Percentiles rank a stretch among this genome's conserved stretches.
Evolutionary conservation across 2,888 invertebrate genomes (phyloP).

Genomic region (Hoplodrina blanda): DNA sequence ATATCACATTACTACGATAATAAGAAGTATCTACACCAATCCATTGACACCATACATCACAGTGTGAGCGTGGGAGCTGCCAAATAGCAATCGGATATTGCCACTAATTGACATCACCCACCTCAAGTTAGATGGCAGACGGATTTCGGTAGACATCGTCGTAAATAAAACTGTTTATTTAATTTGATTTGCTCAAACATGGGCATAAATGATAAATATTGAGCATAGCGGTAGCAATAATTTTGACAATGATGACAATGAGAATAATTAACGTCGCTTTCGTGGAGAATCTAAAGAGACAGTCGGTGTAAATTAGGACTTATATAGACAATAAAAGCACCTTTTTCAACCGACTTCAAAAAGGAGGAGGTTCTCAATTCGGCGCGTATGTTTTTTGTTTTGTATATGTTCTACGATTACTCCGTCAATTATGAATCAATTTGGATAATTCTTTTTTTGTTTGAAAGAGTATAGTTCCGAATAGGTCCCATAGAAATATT

Average conservation of each 20-base stretch:
- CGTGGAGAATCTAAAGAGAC: background rate
- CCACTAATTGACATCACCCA: conserved; percentile 59
- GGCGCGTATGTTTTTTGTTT: too few species aligned
- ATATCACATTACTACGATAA: conserved; percentile 19
- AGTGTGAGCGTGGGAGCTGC: conserved; percentile 41
- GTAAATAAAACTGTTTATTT: conserved; percentile 8
- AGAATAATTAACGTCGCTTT: background rate
- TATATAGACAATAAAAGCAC: too few species aligned
- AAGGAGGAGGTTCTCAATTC: too few species aligned
- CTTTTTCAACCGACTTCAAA: too few species aligned
- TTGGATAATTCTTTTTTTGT: too few species aligned
- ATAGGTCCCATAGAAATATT: too few species aligned
- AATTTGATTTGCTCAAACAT: conserved; percentile 4
- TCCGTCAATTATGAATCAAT: too few species aligned
- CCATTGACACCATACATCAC: conserved; percentile 43
- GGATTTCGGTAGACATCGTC: conserved; percentile 1
- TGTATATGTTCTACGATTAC: too few species aligned
- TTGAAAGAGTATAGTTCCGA: too few species aligned
- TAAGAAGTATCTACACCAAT: conserved; percentile 11
- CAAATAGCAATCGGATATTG: conserved; percentile 43
- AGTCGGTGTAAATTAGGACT: background rate
- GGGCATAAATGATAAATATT: background rate
- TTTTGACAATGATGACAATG: too few species aligned
- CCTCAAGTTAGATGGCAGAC: conserved; percentile 3
- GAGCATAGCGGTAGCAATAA: background rate